Conservation (phyloP, 2,888 invertebrate genomes). For the Odontocolon sp. region DNA sequence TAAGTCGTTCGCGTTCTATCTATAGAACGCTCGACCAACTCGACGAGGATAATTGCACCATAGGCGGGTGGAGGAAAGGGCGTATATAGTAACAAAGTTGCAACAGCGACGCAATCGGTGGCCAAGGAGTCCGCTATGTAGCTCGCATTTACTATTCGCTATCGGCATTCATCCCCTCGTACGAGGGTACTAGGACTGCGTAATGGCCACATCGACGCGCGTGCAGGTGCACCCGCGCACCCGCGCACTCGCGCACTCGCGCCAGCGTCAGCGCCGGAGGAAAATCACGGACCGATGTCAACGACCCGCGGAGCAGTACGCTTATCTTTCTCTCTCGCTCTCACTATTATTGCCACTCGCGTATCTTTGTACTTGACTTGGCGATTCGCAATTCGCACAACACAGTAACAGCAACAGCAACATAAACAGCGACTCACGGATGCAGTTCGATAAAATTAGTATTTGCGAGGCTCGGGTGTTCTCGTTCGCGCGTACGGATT, state of each 20-base stretch:
- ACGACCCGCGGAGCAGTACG: conserved; percentile 69
- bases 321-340: conserved; percentile 46
- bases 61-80: conserved; percentile 52
- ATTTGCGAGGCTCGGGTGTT: not conserved
- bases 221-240: conserved; percentile 68
- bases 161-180: conserved; percentile 16
- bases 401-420: not conserved
- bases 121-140: not conserved
- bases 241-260: conserved; percentile 67
- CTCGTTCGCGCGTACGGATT: no score
- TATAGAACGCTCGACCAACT: conserved; percentile 71
- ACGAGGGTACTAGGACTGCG: conserved; percentile 24
- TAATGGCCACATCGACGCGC: conserved; percentile 63
- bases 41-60: conserved; percentile 70
- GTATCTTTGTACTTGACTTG: conserved; percentile 1
- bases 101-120: conserved; percentile 51
- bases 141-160: conserved; percentile 2
- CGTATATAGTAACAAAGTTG: conserved; percentile 42
- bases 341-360: conserved; percentile 34
- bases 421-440: not conserved
- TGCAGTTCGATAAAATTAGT: conserved; percentile 1
- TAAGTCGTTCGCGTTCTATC: conserved; percentile 66
- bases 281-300: conserved; percentile 78
- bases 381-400: not conserved
- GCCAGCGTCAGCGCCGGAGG: conserved; percentile 71